Evolutionary conservation across 2,888 invertebrate species (phyloP), one percentile per base, ranked within the genome.

Genomic region (Lithophane socia): DNA sequence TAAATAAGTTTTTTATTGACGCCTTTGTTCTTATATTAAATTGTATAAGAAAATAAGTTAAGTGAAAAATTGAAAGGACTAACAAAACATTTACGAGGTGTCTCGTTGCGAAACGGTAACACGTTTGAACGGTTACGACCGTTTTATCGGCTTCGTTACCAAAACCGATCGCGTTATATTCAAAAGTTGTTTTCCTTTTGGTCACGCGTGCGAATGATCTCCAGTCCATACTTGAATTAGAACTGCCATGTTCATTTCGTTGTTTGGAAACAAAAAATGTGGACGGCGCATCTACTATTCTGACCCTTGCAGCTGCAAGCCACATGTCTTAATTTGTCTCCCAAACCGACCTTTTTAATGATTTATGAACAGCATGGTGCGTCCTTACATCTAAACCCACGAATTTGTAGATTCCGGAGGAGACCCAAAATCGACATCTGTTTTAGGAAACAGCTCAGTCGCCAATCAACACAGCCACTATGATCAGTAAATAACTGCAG

Each of bases 291-390:
- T 82, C 82, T 78, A 81, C 80, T 80, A 89, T 86, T 84, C 67
- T 77, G 88, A 87, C 84, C 90, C 89, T 86, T 92, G 93, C 96
- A 96, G 94, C 95, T 96, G 96, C 93, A 91, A 87, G 86, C 93
- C 96, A 96, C 91, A 94, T 96, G 96, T 93, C 93, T 92, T 88
- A 93, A 94, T 94, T 94, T 94, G 94, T 94, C 94, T 92, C 87
- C 83, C 89, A 84, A 91, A 91, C 89, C 90, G 90, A 92, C 92
- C 92, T 93, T 94, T 95, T 94, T 91, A 85, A 91, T 94, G 95
- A 95, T 96, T 95, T 95, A 96, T 94, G 91, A 84, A 66, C 72
- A 73, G 61, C 75, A 66, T 73, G 80, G 63, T 52, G 79, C 79
- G 77, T 83, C 68, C 75, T 87, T 86, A 80, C 86, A 75, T 84